Evolutionary conservation across 2,113 vertebrate genomes (phyloP), one percentile per base, ranked within the genome.

Genomic region (Menura novaehollandiae): DNA sequence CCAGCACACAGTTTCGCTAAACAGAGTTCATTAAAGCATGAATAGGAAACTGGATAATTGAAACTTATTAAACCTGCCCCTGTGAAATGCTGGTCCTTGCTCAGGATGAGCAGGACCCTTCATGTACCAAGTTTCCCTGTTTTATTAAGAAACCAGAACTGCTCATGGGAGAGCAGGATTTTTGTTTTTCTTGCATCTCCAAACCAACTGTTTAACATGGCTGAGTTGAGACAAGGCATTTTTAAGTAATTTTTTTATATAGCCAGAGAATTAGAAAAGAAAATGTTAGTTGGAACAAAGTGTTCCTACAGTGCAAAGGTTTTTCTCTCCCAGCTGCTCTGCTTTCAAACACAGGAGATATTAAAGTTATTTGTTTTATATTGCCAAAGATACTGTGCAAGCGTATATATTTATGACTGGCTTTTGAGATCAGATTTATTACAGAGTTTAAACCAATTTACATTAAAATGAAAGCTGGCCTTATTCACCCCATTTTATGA

Each of bases 71-170:
- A 56, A n/a, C 30, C n/a, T 20, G 28, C 7, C 46, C 72, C 43
- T 32, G 41, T 4, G 39, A 22, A 55, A 83, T 1, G 4, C 28
- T 24, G 37, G 6, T 32, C 37, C 37, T 30, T 8, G 49, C 39
- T 43, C 53, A 30, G n/a, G 60, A 81, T 0, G 17, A 37, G 41
- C 73, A 24, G 47, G 52, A 64, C 43, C n/a, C 67, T 23, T 6
- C 22, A 1, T 3, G 9, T 30, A 9, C 10, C 2, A 5, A 2
- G 11, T 11, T 24, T 17, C 28, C 63, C 39, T 26, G 9, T 18
- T 68, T 21, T 4, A 32, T 39, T 52, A 8, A 20, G 28, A 55
- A 58, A 6, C 4, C 35, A 69, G 33, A 71, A 11, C 46, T 68
- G 28, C 49, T 80, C 2, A 0, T 33, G 21, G 64, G 23, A 76